Percentiles rank a stretch among this genome's conserved stretches.
These are phyloP conservation scores for Eulacestoma nigropectus DNA, from an alignment of 2,113 vertebrate species.

Conservation along the genomic window DNA sequence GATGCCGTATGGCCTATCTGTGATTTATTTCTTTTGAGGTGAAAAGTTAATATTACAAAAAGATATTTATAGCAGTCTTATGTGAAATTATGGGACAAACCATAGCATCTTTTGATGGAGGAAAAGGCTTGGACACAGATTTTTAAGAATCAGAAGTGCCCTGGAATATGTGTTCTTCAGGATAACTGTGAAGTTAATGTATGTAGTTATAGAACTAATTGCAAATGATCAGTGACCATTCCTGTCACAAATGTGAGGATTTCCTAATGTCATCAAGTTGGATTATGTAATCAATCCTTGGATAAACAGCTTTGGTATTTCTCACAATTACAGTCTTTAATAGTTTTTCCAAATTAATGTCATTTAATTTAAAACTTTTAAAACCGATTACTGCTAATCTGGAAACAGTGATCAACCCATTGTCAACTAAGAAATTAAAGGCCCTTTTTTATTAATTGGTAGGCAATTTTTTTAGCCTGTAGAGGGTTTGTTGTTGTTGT, in stretches of 20 bases:
- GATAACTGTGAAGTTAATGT: constrained; percentile 1
- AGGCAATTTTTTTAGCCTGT: neutral
- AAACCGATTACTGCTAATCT: constrained; percentile 47
- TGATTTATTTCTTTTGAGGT: neutral
- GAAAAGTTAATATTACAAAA: neutral
- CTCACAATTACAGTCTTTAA: constrained; percentile 27
- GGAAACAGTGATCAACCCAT: neutral
- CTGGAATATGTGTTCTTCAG: neutral
- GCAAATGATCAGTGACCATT: constrained; percentile 5
- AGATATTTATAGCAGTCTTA: neutral
- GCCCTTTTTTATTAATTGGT: neutral
- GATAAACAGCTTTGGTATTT: constrained; percentile 47
- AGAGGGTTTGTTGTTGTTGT: neutral
- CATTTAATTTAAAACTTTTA: constrained; percentile 43
- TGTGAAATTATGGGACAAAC: constrained; percentile 11
- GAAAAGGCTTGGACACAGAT: neutral
- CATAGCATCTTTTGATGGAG: neutral
- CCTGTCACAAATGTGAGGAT: constrained; percentile 8
- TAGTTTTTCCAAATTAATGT: constrained; percentile 47
- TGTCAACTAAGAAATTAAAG: constrained; percentile 45
- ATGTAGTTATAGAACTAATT: constrained; percentile 48
- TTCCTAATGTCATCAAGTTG: constrained; percentile 42
- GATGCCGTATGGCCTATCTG: neutral
- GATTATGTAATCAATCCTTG: constrained; percentile 43
- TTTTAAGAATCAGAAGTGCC: neutral